Conservation (phyloP, 2,888 invertebrate species). For the Sphaerophoria rueppellii region DNA sequence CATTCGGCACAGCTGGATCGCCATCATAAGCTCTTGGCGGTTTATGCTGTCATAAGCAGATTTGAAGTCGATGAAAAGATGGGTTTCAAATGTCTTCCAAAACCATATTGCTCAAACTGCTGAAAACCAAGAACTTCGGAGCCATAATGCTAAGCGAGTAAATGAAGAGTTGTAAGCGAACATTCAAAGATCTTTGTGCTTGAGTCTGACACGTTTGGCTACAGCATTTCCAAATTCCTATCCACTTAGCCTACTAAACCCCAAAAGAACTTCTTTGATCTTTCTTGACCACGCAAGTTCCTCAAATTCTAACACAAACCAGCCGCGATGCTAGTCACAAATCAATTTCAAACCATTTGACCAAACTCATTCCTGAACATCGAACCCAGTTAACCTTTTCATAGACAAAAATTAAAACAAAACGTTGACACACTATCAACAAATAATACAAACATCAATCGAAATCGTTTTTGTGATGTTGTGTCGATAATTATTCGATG, state of each 20-base stretch:
- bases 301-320: constrained; percentile 44
- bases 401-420: constrained; percentile 9
- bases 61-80: too few relatives aligned
- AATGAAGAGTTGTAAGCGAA: too few relatives aligned
- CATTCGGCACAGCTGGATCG: too few relatives aligned
- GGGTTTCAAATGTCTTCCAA: too few relatives aligned
- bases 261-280: constrained; percentile 22
- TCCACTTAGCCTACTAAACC: constrained; percentile 22
- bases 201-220: too few relatives aligned
- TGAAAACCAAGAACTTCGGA: too few relatives aligned
- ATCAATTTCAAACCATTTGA: constrained; percentile 47
- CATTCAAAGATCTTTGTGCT: too few relatives aligned
- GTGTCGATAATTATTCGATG: constrained; percentile 53
- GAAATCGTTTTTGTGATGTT: constrained; percentile 38
- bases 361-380: constrained; percentile 42
- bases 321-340: constrained; percentile 7
- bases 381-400: constrained; percentile 39
- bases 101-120: too few relatives aligned
- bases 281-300: constrained; percentile 24
- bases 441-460: constrained; percentile 6
- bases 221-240: neutral
- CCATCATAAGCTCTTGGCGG: too few relatives aligned
- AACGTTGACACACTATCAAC: constrained; percentile 45
- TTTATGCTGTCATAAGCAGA: too few relatives aligned
- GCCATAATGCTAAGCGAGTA: too few relatives aligned